Evolutionary conservation across 2,888 invertebrate genomes (phyloP), one percentile per base, ranked within the genome.

Genomic region (Zele albiditarsus): DNA sequence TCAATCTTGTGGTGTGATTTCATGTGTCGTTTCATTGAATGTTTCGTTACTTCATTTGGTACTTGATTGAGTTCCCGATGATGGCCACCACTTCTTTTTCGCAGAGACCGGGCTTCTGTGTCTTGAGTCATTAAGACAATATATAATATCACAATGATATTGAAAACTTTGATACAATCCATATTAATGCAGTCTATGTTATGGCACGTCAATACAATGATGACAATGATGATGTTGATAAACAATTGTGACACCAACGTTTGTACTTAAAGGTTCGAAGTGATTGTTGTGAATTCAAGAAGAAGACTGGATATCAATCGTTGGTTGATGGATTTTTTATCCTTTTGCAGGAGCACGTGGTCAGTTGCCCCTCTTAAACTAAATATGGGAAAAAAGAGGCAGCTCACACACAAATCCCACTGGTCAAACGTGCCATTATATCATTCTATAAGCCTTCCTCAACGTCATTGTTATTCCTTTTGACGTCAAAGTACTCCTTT

Each of bases 311-410:
- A 70, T 74, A 27, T 25, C 57, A 38, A 38, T 33, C 33, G 46
- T 25, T 57, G 63, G 28, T 20, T 75, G 78, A 77, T 78, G 78
- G 83, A 81, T 81, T 83, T 82, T 84, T 82, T 82, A 83, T 82
- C 79, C 80, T 81, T 65, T 53, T 5, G 25, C 66, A 62, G 23
- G 23, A 69, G 57, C 76, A 75, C 78, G 75, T 76, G 77, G 38
- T 58, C 31, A 28, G 58, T 60, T 67, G 23, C 67, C 74, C 74
- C 70, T 58, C 38, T 60, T 46, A 60, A 46, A 27, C 31, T 31
- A 27, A 38, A 60, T 60, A 68, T n/a, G n/a, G 31, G n/a, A 49
- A 28, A 28, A 28, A 25, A 49, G 42, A 46, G n/a, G n/a, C 25
- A 62, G 60, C 33, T 49, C 23, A 31, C 20, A 71, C 67, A 67